Conservation (phyloP, 1,140 invertebrate genomes). For the Zaprionus nigranus region DNA sequence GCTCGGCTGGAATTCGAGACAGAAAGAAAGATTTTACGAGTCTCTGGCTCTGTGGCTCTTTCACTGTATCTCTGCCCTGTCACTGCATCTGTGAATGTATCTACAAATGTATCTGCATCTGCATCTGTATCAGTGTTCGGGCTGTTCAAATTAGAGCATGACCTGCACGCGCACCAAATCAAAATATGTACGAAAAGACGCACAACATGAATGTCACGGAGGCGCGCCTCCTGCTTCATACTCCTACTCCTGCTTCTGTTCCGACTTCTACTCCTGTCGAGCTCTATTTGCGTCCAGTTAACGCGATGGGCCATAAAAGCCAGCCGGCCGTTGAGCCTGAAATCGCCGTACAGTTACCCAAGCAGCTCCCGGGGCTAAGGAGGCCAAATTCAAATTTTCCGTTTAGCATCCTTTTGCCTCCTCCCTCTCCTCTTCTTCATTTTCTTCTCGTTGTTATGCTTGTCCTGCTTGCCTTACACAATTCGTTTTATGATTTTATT, state of each 20-base stretch:
- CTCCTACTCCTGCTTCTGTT: neutral
- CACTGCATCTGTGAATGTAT: conserved; percentile 4
- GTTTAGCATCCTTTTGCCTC: conserved; percentile 57
- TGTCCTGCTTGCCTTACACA: conserved; percentile 52
- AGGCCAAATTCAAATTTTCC: conserved; percentile 74
- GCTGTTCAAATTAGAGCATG: conserved; percentile 56
- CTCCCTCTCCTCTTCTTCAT: conserved; percentile 5
- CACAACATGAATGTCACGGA: conserved; percentile 64
- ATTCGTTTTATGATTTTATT: conserved; percentile 82
- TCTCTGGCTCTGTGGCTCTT: conserved; percentile 16
- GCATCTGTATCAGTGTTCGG: conserved; percentile 26
- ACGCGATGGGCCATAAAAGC: conserved; percentile 72
- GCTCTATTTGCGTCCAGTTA: conserved; percentile 82
- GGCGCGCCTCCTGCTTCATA: conserved; percentile 15
- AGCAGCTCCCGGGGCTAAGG: conserved; percentile 27
- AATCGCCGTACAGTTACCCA: conserved; percentile 27
- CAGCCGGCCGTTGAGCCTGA: conserved; percentile 56
- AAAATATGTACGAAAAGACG: conserved; percentile 67
- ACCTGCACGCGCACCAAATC: conserved; percentile 75
- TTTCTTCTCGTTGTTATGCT: conserved; percentile 25
- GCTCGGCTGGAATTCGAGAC: conserved; percentile 48
- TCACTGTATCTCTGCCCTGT: neutral
- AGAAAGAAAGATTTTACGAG: conserved; percentile 53
- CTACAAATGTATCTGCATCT: conserved; percentile 11
- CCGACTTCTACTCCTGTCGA: conserved; percentile 41